A percentile compares a stretch with the other conserved stretches of the same genome.
Evolutionary conservation across 1,140 invertebrate species (phyloP).

Genomic region (Philotrypesis tridentata): DNA sequence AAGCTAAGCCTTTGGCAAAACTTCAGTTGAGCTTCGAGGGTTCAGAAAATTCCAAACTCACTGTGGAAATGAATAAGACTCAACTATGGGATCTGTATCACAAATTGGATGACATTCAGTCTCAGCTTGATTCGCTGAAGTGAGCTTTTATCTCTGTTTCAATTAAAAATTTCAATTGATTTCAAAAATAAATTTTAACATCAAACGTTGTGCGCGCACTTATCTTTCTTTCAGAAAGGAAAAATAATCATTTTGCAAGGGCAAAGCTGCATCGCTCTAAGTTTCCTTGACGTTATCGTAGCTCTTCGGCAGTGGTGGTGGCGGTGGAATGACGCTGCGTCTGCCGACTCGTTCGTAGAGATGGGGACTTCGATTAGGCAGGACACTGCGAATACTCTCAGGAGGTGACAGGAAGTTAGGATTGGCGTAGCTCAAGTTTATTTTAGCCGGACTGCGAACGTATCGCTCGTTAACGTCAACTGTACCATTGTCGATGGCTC

Average conservation of each 20-base stretch:
- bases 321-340: too few species aligned
- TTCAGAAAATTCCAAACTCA: slow-evolving; percentile 56
- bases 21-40: slow-evolving; percentile 63
- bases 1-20: slow-evolving; percentile 59
- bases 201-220: slow-evolving; percentile 4
- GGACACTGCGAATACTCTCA: slow-evolving; percentile 50
- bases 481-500: neutral
- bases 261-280: neutral
- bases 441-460: neutral
- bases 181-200: slow-evolving; percentile 29
- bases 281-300: slow-evolving; percentile 25
- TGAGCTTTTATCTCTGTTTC: slow-evolving; percentile 51
- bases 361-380: slow-evolving; percentile 64
- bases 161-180: slow-evolving; percentile 1
- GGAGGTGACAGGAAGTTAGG: slow-evolving; percentile 21
- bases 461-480: neutral
- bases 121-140: slow-evolving; percentile 66
- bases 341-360: too few species aligned
- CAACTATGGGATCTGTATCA: slow-evolving; percentile 62
- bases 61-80: slow-evolving; percentile 64
- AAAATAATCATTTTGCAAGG: neutral
- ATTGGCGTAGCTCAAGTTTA: slow-evolving; percentile 42
- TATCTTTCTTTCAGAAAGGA: slow-evolving; percentile 28
- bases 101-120: slow-evolving; percentile 66
- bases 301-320: neutral